Evolutionary conservation across 2,797 vertebrate genomes (phyloP).

Genomic region (Tarsius wallacei): DNA sequence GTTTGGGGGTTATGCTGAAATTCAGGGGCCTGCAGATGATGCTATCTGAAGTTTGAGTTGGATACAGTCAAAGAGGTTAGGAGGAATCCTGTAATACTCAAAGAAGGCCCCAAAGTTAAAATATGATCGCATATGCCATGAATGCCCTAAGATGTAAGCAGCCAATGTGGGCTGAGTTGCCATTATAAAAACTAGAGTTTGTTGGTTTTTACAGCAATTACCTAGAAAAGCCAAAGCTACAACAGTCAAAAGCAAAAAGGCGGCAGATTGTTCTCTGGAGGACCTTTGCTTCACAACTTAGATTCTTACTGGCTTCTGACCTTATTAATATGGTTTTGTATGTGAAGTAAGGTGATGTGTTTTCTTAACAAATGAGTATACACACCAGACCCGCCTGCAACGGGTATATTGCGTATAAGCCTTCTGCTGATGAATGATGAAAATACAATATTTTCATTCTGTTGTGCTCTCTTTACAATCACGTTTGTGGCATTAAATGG

Average conservation of each 20-base stretch:
- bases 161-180: neutral
- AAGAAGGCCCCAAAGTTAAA: neutral
- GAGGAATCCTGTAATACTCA: neutral
- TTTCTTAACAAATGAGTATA: conserved; percentile 58
- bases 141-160: neutral
- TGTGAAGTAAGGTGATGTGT: neutral
- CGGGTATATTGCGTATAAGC: neutral
- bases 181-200: neutral
- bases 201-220: conserved; percentile 24
- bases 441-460: conserved; percentile 72
- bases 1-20: neutral
- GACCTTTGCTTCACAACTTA: neutral
- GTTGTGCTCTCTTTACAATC: conserved; percentile 72
- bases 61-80: neutral
- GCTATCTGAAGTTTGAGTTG: neutral
- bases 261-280: neutral
- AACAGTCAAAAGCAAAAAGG: neutral
- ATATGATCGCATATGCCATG: neutral
- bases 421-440: conserved; percentile 55
- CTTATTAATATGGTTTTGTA: conserved; percentile 28
- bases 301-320: conserved; percentile 40
- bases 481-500: conserved; percentile 74
- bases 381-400: neutral
- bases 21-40: rapidly evolving
- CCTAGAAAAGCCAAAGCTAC: neutral